Evolutionary conservation across 2,797 vertebrate species (phyloP), one percentile per base, ranked within the genome.

Genomic region (Oryzias dopingdopingensis): DNA sequence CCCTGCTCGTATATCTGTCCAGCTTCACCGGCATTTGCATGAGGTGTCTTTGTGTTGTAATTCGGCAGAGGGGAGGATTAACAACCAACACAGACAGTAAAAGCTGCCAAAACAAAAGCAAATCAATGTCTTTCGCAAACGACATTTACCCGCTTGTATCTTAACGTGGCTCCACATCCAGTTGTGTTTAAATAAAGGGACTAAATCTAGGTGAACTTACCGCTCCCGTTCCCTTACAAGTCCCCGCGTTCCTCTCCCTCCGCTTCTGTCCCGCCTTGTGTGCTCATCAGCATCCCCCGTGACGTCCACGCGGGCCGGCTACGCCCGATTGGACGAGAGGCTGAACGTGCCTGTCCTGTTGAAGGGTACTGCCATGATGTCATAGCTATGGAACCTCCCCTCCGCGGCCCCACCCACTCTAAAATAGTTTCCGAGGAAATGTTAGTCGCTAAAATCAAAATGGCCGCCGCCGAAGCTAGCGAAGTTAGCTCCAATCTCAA

Each of bases 201-300:
- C 42, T 20, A 15, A 29, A 42, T 58, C 4, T 37, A 12, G 7
- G 2, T 6, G 50, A 14, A 70, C 86, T 81, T 76, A 89, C 89
- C 84, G 70, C 59, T 4, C 26, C 42, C 1, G 63, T 16, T 59
- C 61, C 60, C 55, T 17, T 13, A 20, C 44, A 58, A 29, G n/a
- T 47, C 37, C 37, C 60, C 54, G 4, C 22, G 7, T 37, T 49
- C 51, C 17, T 55, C 22, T 40, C 15, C 20, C 37, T 41, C 10
- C n/a, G 5, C 5, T 18, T 42, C 23, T 14, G 44, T 14, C 32
- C 14, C 18, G 12, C 5, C 32, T 37, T 29, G 22, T 6, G 6
- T 17, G 32, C 12, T 56, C 18, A 40, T 52, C 59, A 49, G 61
- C 62, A 44, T 42, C 24, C 17, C 29, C 14, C 5, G 49, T 86